Base-by-base conservation (phyloP, 2,888 invertebrate species). In the Drosophila melanosoma region DNA sequence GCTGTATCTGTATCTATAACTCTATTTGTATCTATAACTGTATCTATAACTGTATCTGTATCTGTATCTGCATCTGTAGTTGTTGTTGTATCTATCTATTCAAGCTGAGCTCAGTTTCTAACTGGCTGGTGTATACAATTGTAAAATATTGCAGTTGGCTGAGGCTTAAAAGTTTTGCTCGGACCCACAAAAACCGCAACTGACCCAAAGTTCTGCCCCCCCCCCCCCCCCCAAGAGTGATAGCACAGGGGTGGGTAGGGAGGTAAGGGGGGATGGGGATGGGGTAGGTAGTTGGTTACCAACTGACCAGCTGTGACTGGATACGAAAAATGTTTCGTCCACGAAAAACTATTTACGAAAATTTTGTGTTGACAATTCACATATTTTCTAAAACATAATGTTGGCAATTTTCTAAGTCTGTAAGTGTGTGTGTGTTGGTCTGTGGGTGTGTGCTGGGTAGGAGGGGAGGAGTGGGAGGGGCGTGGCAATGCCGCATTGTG, bases 351-450 rank as follows among this genome's bases (percentile, higher is more conserved):
- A 87, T 87, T 89, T 87, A 82, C 87, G 76, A 87, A 82, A 87
- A 89, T 87, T 90, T 83, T 84, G 83, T 83, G 91, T 91, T 90
- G 90, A 90, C 91, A 90, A 91, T 91, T 90, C 88, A 82, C 82
- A 89, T 87, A 90, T 90, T 90, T 91, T 84, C 82, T 76, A 88
- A 90, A 91, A 90, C 90, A 90, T 90, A 82, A 83, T 90, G 91
- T 87, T 88, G 79, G 79, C 85, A 82, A 87, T 82, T 81, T 81
- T 74, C 65, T 62, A 59, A 62, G 35, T 63, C 40, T 62, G 49
- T 45, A 42, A 62, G 35, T 56, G 33, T 49, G 49, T 12, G 58
- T 54, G 54, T 42, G 56, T 12, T 52, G 29, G 38, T 26, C 57
- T 29, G 53, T 8, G 49, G 26, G 29, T 20, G 57, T 8, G 52